Evolutionary conservation across 2,113 vertebrate species (phyloP).

Genomic region (Spermophilus dauricus): DNA sequence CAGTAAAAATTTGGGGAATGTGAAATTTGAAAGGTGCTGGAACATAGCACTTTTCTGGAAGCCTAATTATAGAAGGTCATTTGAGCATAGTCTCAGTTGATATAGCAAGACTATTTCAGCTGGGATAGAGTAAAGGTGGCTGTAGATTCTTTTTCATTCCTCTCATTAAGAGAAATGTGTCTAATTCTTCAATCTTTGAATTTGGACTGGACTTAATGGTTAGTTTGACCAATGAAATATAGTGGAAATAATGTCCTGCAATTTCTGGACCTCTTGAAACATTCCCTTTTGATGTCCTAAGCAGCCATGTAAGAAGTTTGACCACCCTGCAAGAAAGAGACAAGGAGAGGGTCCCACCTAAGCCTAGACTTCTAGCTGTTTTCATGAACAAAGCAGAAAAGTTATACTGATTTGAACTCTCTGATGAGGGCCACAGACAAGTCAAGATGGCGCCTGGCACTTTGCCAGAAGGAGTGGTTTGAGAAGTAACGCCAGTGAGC

Average conservation of each 20-base stretch:
- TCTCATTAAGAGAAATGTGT: neutral
- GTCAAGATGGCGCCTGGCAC: too few species aligned
- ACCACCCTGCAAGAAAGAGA: neutral
- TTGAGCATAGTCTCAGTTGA: neutral
- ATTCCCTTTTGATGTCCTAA: neutral
- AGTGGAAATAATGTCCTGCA: neutral
- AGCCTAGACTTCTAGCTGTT: neutral
- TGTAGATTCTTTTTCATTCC: neutral
- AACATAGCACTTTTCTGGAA: neutral
- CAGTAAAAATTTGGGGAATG: neutral
- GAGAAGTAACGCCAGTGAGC: too few species aligned
- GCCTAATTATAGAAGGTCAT: neutral
- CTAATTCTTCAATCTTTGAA: neutral
- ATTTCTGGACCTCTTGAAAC: neutral
- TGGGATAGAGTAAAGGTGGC: neutral
- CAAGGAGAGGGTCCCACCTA: neutral
- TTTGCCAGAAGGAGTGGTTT: too few species aligned
- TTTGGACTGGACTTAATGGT: neutral
- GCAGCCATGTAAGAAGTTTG: neutral
- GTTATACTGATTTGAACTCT: neutral
- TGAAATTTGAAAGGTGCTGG: neutral
- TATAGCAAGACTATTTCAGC: neutral
- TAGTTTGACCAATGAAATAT: neutral
- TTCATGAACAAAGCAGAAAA: neutral
- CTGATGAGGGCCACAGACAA: too few species aligned